Evolutionary conservation across 2,888 invertebrate genomes (phyloP), one percentile per base, ranked within the genome.

Genomic region (Drosophila affinis): DNA sequence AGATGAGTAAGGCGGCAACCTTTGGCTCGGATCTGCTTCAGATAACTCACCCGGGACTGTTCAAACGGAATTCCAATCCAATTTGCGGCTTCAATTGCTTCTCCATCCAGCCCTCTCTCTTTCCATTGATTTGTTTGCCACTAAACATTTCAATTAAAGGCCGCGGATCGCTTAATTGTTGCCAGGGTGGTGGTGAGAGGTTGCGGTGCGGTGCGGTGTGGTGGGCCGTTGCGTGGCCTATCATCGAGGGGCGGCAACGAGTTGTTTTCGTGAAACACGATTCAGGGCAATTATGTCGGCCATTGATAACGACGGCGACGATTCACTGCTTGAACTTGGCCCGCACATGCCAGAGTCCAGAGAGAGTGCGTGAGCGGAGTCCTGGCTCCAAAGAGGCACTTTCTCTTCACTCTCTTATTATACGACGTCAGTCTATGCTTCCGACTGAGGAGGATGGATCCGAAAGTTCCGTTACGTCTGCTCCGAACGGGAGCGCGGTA

Each of bases 231-330:
- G 9, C 24, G 24, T 44, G 18, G 24, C 29, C 10, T 52, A 39
- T 46, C 39, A 32, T 62, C 62, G 65, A 69, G 72, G 76, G 86
- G 72, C 86, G 77, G 72, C 63, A 75, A 70, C 65, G 64, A 74
- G 65, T 78, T 71, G 62, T 27, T 68, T 79, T 85, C 83, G 85
- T 87, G 89, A 84, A 86, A 80, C 78, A 86, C 89, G 89, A 88
- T 89, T 88, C 90, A 82, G 78, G 81, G 75, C 89, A 89, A 89
- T 90, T 90, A 90, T 85, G 78, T 56, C 72, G 55, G 62, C 70
- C 48, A 59, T 55, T 78, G 81, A 83, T 88, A 88, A 86, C 77
- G 39, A 39, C 39, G 39, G 2, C n/a, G n/a, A 39, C 39, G 80
- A 44, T 39, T 65, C 49, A 34, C 51, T 57, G 52, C 67, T 48